Conservation (phyloP, 1,140 invertebrate species). For the Brachionus plicatilis region DNA sequence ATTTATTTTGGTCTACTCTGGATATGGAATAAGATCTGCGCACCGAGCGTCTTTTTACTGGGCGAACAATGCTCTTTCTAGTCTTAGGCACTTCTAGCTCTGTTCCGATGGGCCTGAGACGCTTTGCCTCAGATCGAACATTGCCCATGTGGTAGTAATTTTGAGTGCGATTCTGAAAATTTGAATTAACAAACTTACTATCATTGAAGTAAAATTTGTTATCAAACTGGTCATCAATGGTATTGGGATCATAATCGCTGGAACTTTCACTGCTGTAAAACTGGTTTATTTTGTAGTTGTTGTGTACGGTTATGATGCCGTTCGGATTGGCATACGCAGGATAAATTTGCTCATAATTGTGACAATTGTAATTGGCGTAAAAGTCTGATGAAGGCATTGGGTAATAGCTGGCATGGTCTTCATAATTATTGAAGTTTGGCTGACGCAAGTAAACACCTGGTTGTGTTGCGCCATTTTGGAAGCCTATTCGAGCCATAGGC, state of each 20-base stretch:
- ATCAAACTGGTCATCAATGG: conserved; percentile 5
- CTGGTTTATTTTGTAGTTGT: conserved; percentile 20
- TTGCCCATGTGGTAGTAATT: conserved; percentile 21
- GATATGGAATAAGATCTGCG: conserved; percentile 30
- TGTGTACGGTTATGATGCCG: not conserved
- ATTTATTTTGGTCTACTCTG: not conserved
- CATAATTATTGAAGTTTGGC: not conserved
- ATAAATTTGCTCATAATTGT: conserved; percentile 34
- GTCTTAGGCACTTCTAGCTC: not conserved
- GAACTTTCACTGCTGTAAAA: not conserved
- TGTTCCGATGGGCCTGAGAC: not conserved
- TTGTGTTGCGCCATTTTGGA: not conserved
- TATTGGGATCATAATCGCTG: conserved; percentile 26
- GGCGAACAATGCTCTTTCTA: not conserved
- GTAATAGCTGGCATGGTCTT: not conserved
- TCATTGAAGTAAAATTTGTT: conserved; percentile 24
- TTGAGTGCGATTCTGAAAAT: not conserved
- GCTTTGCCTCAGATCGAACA: not conserved
- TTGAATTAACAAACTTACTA: not conserved
- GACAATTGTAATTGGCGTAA: not conserved
- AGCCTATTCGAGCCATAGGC: not conserved
- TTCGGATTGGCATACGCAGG: not conserved
- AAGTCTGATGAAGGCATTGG: not conserved
- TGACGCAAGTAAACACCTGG: not conserved
- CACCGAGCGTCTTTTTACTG: not conserved